Base-by-base conservation (phyloP, 2,113 vertebrate species). In the Burhinus oedicnemus region DNA sequence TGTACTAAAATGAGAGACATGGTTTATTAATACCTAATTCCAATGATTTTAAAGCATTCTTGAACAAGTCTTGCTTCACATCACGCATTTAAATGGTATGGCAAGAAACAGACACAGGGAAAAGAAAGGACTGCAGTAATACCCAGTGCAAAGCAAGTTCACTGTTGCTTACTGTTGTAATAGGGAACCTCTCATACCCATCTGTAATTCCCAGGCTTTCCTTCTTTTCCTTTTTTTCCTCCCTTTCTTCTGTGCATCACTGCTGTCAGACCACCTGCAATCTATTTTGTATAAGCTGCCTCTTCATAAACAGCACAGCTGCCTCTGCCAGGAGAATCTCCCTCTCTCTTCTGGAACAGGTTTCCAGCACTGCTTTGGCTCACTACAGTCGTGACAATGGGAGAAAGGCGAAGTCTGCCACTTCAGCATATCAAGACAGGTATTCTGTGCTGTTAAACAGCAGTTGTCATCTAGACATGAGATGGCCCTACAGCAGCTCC, bases 381-480 rank as follows among this genome's bases (percentile, higher is more conserved):
- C 64, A 16, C 68, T 17, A 11, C 34, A 42, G 27, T 15, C 3
- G 0, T 5, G 4, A 15, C 0, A 2, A 23, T 3, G 47, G 52
- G 25, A 69, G 16, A 81, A 83, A 52, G 19, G 25, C 8, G 2
- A 44, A 61, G 55, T 49, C 83, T 66, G 57, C 34, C 76, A 36
- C 68, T 76, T n/a, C 6, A n/a, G 26, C 44, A 1, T 7, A 42
- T 10, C 52, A 78, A 15, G 22, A 64, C 61, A 60, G 71, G 20
- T 58, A 72, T n/a, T 44, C 20, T 57, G 42, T 68, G 42, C 2
- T 65, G 66, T 34, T 5, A 51, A 86, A 44, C n/a, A 76, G 64
- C 34, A 72, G 5, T 2, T 80, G 34, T 1, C 85, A 80, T 27
- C 36, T 51, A 58, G 15, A 52, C 36, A 55, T 0, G 1, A 64